A percentile compares a stretch with the other conserved stretches of the same genome.
phyloP scores from a whole-genome alignment of 2,888 invertebrate species.

The Elegia similella region DNA sequence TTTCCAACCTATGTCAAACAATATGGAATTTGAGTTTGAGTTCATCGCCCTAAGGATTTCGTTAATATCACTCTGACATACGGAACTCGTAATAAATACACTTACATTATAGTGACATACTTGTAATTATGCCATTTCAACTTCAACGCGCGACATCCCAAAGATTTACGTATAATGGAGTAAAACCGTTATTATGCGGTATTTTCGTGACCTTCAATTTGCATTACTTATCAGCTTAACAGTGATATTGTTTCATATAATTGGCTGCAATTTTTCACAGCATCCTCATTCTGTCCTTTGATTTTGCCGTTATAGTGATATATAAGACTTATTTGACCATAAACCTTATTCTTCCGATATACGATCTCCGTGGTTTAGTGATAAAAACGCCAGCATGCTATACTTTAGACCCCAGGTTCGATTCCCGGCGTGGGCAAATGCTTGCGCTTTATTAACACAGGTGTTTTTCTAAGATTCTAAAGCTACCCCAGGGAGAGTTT shows the following conservation, averaged over 20 bases:
- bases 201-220: conserved; percentile 23
- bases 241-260: conserved; percentile 23
- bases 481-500: no score
- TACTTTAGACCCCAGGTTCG: no score
- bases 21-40: no score
- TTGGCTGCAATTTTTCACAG: conserved; percentile 25
- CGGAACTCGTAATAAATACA: not conserved
- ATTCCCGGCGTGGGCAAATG: no score
- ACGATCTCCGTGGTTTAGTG: no score
- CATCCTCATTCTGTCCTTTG: not conserved
- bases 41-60: no score
- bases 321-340: not conserved
- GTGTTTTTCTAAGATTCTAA: no score
- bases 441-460: no score
- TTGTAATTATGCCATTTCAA: not conserved
- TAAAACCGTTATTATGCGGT: conserved; percentile 27
- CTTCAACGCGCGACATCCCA: conserved; percentile 17
- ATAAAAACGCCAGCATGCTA: no score
- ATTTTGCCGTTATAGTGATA: conserved; percentile 4
- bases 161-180: conserved; percentile 26
- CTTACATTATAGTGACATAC: not conserved
- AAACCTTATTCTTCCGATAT: no score
- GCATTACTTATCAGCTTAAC: conserved; percentile 23
- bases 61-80: no score
- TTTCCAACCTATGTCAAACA: no score